Evolutionary conservation across 2,888 invertebrate genomes (phyloP), one percentile per base, ranked within the genome.

Genomic region (Cosmia trapezina): DNA sequence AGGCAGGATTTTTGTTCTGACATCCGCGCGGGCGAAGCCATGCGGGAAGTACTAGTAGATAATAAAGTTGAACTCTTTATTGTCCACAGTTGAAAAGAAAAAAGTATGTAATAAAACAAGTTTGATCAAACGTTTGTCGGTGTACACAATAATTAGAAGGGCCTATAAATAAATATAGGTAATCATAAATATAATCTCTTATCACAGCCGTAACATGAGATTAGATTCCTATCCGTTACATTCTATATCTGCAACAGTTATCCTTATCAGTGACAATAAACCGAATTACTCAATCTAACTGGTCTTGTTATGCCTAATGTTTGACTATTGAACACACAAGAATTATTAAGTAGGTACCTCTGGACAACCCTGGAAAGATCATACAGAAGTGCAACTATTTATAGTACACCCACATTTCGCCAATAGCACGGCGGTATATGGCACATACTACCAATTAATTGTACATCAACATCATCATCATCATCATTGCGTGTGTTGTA

Each of bases 201-300:
- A 80, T 81, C 77, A 45, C 7, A 68, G 28, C 41, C 7, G 49
- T 69, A 33, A 64, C 61, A 33, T 12, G 4, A 65, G 70, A 73
- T 78, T 41, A 80, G 83, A 81, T 81, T 51, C 8, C 37, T 82
- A 82, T 81, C 83, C 37, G 43, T 28, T 12, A 22, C 7, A 51
- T 62, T 76, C 61, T 49, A 22, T 76, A 74, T 80, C 60, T 59
- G 41, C 22, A 51, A 60, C 22, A 37, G 63, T 67, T 81, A 76
- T 81, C 37, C 28, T 2, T 28, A 28, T 5, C 77, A 19, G 45
- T 54, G 14, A 51, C 69, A 78, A 67, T 76, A 68, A 81, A 64
- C 78, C 45, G 72, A 63, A 66, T 81, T 78, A 82, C 65, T 71
- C 68, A 45, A 68, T 66, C 0, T 61, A 63, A 70, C 59, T 63